Percentiles rank a stretch among this genome's conserved stretches.
Conservation (phyloP, 2,797 vertebrate species). For the Phylloscopus collybita region DNA sequence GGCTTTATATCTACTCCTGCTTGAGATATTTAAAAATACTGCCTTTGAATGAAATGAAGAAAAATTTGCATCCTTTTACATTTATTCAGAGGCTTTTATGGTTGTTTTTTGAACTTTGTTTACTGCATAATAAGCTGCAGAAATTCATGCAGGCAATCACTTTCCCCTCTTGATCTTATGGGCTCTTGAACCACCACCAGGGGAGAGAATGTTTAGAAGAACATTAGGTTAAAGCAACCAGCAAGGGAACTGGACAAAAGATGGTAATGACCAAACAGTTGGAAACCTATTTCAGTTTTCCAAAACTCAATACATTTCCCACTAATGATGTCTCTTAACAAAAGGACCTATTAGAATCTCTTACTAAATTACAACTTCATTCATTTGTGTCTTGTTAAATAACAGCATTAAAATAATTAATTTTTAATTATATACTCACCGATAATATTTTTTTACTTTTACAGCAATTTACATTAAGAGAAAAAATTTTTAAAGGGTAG, state of each 20-base stretch:
- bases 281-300: conserved; percentile 7
- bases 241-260: background rate
- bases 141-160: background rate
- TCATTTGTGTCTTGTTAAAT: background rate
- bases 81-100: background rate
- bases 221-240: background rate
- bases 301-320: background rate
- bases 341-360: background rate
- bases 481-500: background rate
- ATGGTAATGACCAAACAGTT: background rate
- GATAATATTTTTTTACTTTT: background rate
- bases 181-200: background rate
- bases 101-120: background rate
- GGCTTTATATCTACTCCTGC: background rate
- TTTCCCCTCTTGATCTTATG: background rate
- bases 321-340: background rate
- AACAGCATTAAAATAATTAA: background rate
- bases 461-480: background rate
- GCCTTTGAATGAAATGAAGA: background rate
- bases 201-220: background rate
- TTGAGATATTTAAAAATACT: background rate
- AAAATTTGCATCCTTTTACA: background rate
- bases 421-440: background rate
- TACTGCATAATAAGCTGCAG: background rate
- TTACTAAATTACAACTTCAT: background rate